These are phyloP conservation scores for Oophaga sylvatica DNA, from an alignment of 2,797 vertebrate species.

Conservation along the genomic window DNA sequence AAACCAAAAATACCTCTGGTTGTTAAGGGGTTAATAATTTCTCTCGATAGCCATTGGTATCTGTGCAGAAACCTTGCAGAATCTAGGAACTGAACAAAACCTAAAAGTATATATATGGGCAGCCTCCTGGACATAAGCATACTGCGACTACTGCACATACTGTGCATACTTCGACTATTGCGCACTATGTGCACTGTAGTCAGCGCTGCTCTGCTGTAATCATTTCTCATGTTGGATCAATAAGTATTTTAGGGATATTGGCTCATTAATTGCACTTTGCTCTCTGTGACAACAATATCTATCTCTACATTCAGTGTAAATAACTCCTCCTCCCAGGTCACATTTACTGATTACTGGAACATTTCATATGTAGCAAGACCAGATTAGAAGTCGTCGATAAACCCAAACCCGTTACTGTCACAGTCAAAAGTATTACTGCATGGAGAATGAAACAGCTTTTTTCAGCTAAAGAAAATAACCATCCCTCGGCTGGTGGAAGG, in stretches of 20 bases:
- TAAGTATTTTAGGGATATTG: neutral
- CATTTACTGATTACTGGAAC: slow-evolving; percentile 16
- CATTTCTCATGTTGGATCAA: neutral
- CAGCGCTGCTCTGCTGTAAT: too few relatives aligned
- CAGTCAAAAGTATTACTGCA: neutral
- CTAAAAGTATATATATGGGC: too few relatives aligned
- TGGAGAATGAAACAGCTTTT: neutral
- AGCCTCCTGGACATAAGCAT: too few relatives aligned
- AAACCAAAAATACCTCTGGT: too few relatives aligned
- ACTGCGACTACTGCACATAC: too few relatives aligned
- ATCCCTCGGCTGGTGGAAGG: neutral
- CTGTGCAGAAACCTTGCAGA: too few relatives aligned
- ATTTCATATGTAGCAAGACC: slow-evolving; percentile 7
- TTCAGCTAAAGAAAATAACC: neutral
- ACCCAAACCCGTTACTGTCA: neutral
- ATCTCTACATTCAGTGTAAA: slow-evolving; percentile 25
- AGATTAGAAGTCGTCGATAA: neutral
- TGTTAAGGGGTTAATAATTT: too few relatives aligned
- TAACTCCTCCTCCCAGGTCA: slow-evolving; percentile 38
- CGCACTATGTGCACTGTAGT: too few relatives aligned
- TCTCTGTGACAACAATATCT: neutral
- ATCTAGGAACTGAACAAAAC: too few relatives aligned
- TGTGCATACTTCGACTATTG: too few relatives aligned
- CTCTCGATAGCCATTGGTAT: too few relatives aligned
- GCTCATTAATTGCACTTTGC: slow-evolving; percentile 10